Evolutionary conservation across 2,797 vertebrate species (phyloP), one percentile per base, ranked within the genome.

Genomic region (Chaenodraco wilsoni): DNA sequence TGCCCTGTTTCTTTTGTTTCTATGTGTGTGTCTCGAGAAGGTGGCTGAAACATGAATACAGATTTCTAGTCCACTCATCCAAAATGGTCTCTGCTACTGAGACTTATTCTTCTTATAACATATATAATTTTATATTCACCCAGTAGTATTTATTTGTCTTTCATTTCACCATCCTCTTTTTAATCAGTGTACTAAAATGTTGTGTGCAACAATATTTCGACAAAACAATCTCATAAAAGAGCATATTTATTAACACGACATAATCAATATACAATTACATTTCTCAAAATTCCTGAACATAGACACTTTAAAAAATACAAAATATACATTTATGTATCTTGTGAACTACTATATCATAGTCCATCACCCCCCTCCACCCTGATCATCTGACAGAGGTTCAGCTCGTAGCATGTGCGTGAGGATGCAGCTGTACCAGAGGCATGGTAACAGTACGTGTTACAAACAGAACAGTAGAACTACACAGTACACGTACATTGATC

Each of bases 281-380:
- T 79, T 83, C 50, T 81, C 79, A 88, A 87, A 89, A 83, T 62
- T 84, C 78, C 74, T 84, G 55, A 84, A 91, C 88, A 90, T 85
- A 84, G 68, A 90, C 79, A 76, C 61, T 86, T 90, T 83, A 90
- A 92, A 92, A 93, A 93, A 90, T 93, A 93, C 88, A 94, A 93
- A 94, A 94, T 94, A 90, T 94, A 93, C 92, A 94, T 91, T 88
- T 93, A 87, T 87, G 87, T 82, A 82, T 87, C 78, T 88, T 84
- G 84, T 87, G 81, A 89, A 89, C 85, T 79, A 81, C 77, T 83
- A 81, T 31, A 68, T 49, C 56, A 43, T 65, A 78, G 72, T 84
- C 69, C 55, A 72, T 81, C 64, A 69, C 19, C 51, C 15, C 14
- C 37, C 13, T 63, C 37, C 27, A 23, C 41, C 50, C 11, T 44